A percentile compares a stretch with the other conserved stretches of the same genome.
phyloP scores from a whole-genome alignment of 2,888 invertebrate species.

The Oasisia sp. region DNA sequence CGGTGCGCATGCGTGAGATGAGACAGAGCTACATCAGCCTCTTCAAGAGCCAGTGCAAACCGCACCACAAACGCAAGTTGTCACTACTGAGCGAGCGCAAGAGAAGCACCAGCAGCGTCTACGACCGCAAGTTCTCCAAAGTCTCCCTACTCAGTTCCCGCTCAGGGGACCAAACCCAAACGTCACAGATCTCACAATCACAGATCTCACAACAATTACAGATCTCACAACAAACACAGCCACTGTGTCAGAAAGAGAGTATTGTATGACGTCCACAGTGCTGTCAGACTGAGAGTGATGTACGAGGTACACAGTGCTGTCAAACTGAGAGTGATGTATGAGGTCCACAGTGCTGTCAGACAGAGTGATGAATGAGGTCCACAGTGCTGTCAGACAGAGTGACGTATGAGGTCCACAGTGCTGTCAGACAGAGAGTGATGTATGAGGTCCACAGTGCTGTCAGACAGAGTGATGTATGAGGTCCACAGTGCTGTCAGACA shows the following conservation, averaged over 20 bases:
- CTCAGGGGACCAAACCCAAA: conserved; percentile 20
- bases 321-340: background rate
- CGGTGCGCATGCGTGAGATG: conserved; percentile 37
- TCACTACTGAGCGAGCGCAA: conserved; percentile 18
- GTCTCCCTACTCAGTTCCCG: conserved; percentile 24
- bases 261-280: background rate
- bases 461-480: background rate
- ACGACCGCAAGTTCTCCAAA: conserved; percentile 26
- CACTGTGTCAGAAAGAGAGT: conserved; percentile 13
- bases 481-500: background rate
- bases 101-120: conserved; percentile 24
- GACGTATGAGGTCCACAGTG: background rate
- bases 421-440: background rate
- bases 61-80: background rate
- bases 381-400: no score
- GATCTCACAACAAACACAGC: conserved; percentile 17
- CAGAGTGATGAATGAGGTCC: no score
- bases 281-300: background rate
- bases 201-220: conserved; percentile 14
- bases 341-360: background rate
- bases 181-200: conserved; percentile 23
- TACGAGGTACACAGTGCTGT: no score
- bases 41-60: conserved; percentile 29
- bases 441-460: no score
- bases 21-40: conserved; percentile 34